Conservation (phyloP, 2,113 vertebrate species). For the Platysteira castanea region DNA sequence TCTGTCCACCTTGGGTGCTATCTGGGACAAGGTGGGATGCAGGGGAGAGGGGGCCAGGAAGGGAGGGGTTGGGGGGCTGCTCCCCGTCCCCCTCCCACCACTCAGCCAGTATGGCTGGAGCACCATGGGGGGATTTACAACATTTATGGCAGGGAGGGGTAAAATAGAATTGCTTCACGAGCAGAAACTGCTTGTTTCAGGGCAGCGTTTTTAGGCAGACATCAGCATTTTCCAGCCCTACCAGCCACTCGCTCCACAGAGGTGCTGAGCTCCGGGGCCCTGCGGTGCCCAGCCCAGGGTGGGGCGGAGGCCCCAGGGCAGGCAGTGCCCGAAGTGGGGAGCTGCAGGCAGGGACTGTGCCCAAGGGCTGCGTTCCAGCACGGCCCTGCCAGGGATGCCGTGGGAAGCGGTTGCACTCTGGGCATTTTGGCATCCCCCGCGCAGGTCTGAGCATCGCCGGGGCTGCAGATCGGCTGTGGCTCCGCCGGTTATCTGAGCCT, state of each 20-base stretch:
- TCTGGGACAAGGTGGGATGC: not conserved
- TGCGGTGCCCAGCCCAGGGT: not conserved
- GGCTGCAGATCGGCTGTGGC: not conserved
- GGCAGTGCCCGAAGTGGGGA: not conserved
- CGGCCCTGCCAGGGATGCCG: not conserved
- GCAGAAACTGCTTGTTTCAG: not conserved
- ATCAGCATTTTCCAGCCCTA: not conserved
- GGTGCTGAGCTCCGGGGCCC: not conserved
- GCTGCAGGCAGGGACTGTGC: not conserved
- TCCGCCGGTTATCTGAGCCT: not conserved
- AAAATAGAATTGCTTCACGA: accelerated
- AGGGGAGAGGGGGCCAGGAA: not conserved
- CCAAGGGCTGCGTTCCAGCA: not conserved
- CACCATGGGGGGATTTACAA: accelerated
- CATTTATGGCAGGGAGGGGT: not conserved
- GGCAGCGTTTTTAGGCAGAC: not conserved
- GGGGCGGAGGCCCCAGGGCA: not conserved
- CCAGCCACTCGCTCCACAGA: not conserved
- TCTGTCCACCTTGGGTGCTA: not conserved
- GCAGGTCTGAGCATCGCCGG: not conserved
- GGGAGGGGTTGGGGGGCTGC: not conserved
- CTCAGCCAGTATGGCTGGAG: accelerated
- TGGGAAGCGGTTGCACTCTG: not conserved
- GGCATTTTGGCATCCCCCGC: not conserved
- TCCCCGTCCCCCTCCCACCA: not conserved